A percentile compares a stretch with the other conserved stretches of the same genome.
phyloP scores from a whole-genome alignment of 2,113 vertebrate genomes.

The Leptodactylus fuscus region DNA sequence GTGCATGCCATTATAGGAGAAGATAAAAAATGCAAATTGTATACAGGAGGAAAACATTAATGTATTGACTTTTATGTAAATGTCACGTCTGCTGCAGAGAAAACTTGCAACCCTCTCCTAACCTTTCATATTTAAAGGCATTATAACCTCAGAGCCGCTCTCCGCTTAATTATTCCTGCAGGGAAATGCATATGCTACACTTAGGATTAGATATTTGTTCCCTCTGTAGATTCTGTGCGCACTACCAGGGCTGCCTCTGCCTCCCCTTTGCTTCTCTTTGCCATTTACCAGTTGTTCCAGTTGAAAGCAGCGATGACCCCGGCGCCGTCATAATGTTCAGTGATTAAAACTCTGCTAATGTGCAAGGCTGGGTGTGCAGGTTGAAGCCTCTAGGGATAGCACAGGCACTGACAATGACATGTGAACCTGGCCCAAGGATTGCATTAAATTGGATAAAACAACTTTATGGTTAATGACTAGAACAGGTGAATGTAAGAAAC shows the following conservation, averaged over 20 bases:
- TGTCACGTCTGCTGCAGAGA: slow-evolving; percentile 28
- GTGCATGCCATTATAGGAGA: neutral
- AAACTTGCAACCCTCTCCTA: slow-evolving; percentile 6
- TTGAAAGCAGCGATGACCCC: neutral
- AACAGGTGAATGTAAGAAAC: too few species aligned
- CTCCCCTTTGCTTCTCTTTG: neutral
- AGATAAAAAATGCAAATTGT: slow-evolving; percentile 26
- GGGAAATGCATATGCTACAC: neutral
- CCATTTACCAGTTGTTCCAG: neutral
- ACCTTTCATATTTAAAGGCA: slow-evolving; percentile 28
- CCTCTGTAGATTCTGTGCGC: neutral
- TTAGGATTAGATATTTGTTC: neutral
- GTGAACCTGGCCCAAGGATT: neutral
- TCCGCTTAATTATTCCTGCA: slow-evolving; percentile 20
- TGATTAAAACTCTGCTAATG: neutral
- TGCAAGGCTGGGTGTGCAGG: neutral
- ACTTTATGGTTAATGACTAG: too few species aligned
- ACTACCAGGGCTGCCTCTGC: neutral
- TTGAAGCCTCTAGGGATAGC: neutral
- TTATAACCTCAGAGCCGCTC: neutral
- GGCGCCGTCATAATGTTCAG: neutral
- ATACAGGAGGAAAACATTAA: slow-evolving; percentile 25
- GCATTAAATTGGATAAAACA: too few species aligned
- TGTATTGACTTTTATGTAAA: slow-evolving; percentile 32
- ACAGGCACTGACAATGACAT: neutral